Percentiles rank a stretch among this genome's conserved stretches.
Conservation (phyloP, 2,888 invertebrate species). For the Parascotia fuliginaria region DNA sequence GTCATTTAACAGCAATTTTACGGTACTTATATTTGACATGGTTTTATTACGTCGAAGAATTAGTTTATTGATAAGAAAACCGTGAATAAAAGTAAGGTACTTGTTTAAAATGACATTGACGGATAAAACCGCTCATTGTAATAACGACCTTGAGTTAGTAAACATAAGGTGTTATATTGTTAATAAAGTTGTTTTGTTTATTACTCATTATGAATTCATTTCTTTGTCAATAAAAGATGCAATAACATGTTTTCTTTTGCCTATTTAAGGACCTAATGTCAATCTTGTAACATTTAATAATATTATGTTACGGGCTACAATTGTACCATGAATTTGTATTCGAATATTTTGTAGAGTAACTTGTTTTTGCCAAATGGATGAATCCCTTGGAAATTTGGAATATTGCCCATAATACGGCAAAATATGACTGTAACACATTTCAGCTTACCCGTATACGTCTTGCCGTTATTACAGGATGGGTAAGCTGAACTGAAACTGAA, state of each 20-base stretch:
- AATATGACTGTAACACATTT: no score
- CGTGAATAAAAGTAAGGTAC: not conserved
- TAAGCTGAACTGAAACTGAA: no score
- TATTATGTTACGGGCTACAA: no score
- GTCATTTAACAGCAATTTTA: not conserved
- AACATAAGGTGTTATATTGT: not conserved
- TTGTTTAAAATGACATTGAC: not conserved
- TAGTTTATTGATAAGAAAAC: not conserved
- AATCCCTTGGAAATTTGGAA: no score
- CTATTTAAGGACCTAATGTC: not conserved
- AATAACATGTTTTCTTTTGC: not conserved
- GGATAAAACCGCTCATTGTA: not conserved
- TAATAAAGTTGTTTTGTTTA: not conserved
- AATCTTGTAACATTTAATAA: not conserved
- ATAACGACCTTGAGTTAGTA: constrained; percentile 1
- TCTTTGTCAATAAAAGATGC: not conserved
- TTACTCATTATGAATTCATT: not conserved
- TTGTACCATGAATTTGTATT: no score
- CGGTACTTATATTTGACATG: no score
- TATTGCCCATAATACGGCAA: no score
- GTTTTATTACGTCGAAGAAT: not conserved
- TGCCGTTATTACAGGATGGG: no score
- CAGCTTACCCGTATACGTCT: no score
- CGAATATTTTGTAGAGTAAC: not conserved
- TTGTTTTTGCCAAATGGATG: no score